phyloP scores from a whole-genome alignment of 92 coral and sea anemone species.

The Bergia sp. region DNA sequence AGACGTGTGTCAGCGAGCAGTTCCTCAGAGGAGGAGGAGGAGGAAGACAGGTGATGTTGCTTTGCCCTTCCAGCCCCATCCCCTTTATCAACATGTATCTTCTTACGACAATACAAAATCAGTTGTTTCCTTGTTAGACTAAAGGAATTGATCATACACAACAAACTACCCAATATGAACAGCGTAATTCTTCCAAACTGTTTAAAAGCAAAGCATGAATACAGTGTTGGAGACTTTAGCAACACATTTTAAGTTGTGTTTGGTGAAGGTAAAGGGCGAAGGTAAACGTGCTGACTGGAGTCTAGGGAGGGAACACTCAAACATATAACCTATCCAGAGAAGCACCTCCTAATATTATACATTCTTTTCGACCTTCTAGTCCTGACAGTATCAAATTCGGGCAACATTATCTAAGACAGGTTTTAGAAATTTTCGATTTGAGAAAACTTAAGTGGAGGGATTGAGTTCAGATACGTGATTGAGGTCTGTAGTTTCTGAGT shows the following conservation, averaged over 20 bases:
- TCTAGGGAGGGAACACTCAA: not conserved
- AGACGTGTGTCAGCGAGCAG: conserved; percentile 9
- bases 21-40: conserved; percentile 32
- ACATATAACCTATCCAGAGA: not conserved
- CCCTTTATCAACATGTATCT: no score
- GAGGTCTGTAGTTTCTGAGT: not conserved
- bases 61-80: not conserved
- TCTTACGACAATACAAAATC: no score
- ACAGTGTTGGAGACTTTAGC: no score
- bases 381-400: not conserved
- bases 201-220: no score
- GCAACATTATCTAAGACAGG: not conserved
- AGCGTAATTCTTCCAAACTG: no score
- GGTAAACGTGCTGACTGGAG: not conserved
- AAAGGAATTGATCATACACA: no score
- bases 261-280: not conserved
- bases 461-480: not conserved
- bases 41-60: conserved; percentile 21
- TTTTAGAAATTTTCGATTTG: no score
- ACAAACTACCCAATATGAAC: no score
- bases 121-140: no score
- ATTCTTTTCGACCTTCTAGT: no score
- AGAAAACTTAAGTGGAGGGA: not conserved
- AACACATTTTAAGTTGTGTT: no score
- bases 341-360: no score